Evolutionary conservation across 2,113 vertebrate genomes (phyloP), one percentile per base, ranked within the genome.

Genomic region (Riparia riparia): DNA sequence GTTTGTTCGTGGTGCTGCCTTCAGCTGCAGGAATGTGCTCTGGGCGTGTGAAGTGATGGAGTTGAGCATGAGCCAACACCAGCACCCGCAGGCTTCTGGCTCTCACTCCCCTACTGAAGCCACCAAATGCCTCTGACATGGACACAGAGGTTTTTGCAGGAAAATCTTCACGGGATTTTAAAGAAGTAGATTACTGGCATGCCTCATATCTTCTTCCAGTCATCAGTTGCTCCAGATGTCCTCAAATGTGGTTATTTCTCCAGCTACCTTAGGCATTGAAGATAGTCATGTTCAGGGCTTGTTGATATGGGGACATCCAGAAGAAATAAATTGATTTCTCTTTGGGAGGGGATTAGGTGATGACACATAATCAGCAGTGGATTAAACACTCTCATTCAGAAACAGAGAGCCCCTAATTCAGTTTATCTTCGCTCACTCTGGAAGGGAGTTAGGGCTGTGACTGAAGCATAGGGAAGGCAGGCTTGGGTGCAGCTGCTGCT

Each of bases 271-370:
- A 61, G 29, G 29, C 32, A 29, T 25, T 6, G 78, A 57, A 73
- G 81, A 65, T 8, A 61, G 39, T 50, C 5, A 2, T 1, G 0
- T 68, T 77, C 57, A 74, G 42, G 47, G 25, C 42, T 71, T 82
- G 64, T 32, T 74, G 84, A 54, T 88, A 64, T 0, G 4, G 56
- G 34, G 51, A 29, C 14, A 11, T 70, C 21, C 53, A 74, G 61
- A 41, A 93, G 70, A 93, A 93, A 72, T 84, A 73, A 86, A 73
- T 0, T 65, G 42, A 69, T 78, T 78, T 90, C 65, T 50, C 69
- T 84, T 70, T 90, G 77, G 57, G 72, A 95, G 58, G 26, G 41
- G 54, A 63, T 94, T 77, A 73, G 28, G 26, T 73, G 73, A 45
- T 84, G 64, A 73, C 64, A 86, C 31, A n/a, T 41, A 66, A 95